phyloP scores from a whole-genome alignment of 2,113 vertebrate genomes.

The Hydrochoerus hydrochaeris region DNA sequence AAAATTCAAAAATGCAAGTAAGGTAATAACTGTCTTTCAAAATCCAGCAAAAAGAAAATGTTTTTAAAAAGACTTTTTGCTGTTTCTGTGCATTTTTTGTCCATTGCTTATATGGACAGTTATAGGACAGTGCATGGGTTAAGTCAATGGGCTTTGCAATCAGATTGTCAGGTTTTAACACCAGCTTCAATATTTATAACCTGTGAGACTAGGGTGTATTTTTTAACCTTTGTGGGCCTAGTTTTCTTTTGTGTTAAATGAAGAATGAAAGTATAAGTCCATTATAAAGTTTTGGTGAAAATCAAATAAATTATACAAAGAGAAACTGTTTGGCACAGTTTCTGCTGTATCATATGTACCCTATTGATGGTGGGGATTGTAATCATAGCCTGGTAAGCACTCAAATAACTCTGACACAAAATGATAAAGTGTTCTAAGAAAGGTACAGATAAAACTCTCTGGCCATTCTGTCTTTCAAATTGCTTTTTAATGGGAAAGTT shows the following conservation, averaged over 20 bases:
- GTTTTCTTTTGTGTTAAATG: slow-evolving; percentile 30
- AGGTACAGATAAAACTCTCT: slow-evolving; percentile 57
- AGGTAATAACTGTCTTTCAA: not conserved
- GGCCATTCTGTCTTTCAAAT: slow-evolving; percentile 71
- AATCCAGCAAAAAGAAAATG: not conserved
- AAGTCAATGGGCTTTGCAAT: not conserved
- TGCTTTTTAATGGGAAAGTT: slow-evolving; percentile 78
- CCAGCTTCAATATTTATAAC: not conserved
- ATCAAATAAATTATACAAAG: slow-evolving; percentile 25
- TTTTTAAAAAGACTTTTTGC: not conserved
- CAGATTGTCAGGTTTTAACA: not conserved
- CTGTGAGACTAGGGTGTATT: not conserved
- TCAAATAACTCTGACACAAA: slow-evolving; percentile 59
- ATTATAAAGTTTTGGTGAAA: slow-evolving; percentile 21
- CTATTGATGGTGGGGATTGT: not conserved
- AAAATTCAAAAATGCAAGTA: slow-evolving; percentile 34
- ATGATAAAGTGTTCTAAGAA: slow-evolving; percentile 62
- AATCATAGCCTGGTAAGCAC: slow-evolving; percentile 38
- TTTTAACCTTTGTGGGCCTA: not conserved
- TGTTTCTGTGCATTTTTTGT: not conserved
- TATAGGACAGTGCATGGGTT: too few species aligned
- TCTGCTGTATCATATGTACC: not conserved
- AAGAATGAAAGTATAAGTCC: not conserved
- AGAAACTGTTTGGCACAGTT: not conserved
- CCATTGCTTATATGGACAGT: not conserved